phyloP scores from a whole-genome alignment of 2,113 vertebrate genomes.

The Panthera uncia region DNA sequence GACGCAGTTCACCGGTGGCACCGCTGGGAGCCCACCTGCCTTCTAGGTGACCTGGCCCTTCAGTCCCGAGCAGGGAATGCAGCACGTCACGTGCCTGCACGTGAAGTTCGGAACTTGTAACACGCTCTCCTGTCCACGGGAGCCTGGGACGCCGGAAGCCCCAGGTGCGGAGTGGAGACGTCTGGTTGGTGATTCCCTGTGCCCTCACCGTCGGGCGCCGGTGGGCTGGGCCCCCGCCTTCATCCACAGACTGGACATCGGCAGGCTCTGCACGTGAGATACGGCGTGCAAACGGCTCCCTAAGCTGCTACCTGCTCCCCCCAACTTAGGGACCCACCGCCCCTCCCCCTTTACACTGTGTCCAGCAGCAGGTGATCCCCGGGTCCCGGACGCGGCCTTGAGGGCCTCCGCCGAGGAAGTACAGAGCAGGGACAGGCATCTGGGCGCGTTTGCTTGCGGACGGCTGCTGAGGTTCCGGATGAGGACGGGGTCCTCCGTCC shows the following conservation, averaged over 20 bases:
- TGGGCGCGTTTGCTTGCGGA: fast-evolving
- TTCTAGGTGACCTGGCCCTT: fast-evolving
- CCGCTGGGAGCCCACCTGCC: not conserved
- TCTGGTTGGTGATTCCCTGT: fast-evolving
- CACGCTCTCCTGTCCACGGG: fast-evolving
- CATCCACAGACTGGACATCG: fast-evolving
- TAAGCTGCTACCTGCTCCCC: fast-evolving
- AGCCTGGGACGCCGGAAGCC: fast-evolving
- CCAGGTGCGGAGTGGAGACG: fast-evolving
- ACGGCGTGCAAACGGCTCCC: fast-evolving
- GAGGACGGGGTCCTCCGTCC: not conserved
- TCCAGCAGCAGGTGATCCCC: fast-evolving
- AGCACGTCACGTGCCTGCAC: fast-evolving
- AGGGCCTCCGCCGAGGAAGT: not conserved
- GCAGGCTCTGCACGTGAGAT: fast-evolving
- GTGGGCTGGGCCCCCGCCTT: fast-evolving
- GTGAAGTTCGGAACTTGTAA: fast-evolving
- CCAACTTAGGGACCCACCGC: fast-evolving
- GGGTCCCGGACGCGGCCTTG: fast-evolving
- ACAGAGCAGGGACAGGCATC: fast-evolving
- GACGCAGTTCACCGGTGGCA: fast-evolving
- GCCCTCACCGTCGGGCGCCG: fast-evolving
- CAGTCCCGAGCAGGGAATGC: not conserved
- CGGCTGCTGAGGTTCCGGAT: fast-evolving
- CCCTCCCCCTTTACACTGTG: fast-evolving